phyloP scores from a whole-genome alignment of 2,797 vertebrate species.

The Strix occidentalis region DNA sequence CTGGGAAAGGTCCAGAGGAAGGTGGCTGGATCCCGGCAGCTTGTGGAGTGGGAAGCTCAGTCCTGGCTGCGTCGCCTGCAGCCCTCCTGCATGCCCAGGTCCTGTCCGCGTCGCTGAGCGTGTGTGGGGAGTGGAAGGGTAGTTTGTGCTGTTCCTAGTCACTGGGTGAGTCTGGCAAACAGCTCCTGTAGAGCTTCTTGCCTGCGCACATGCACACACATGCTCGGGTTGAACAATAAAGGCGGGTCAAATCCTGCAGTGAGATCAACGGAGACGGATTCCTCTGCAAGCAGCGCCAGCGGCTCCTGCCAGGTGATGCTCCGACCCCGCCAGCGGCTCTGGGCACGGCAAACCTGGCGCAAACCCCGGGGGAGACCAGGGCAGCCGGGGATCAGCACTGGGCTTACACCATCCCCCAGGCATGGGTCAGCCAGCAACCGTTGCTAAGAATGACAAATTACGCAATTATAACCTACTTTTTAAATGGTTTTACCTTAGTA shows the following conservation, averaged over 20 bases:
- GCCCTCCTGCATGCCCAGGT: background rate
- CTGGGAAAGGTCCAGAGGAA: background rate
- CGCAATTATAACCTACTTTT: background rate
- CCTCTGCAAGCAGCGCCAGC: background rate
- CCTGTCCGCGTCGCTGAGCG: background rate
- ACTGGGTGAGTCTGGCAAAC: slow-evolving; percentile 57
- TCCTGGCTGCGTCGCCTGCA: background rate
- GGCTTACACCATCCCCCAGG: accelerated
- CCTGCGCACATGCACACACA: background rate
- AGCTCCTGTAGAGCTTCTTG: background rate
- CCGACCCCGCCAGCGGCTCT: background rate
- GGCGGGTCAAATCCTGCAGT: background rate
- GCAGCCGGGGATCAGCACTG: accelerated
- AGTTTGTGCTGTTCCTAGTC: background rate
- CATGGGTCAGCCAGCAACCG: accelerated
- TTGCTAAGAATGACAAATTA: background rate
- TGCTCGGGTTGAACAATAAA: background rate
- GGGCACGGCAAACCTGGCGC: background rate
- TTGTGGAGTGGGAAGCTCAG: background rate
- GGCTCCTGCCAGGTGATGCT: background rate
- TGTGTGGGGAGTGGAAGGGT: background rate
- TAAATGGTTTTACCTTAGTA: background rate
- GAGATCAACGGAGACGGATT: background rate
- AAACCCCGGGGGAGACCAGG: background rate
- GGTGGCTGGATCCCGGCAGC: accelerated